Conservation (phyloP, 2,888 invertebrate species). For the Pristionchus arcanus region DNA sequence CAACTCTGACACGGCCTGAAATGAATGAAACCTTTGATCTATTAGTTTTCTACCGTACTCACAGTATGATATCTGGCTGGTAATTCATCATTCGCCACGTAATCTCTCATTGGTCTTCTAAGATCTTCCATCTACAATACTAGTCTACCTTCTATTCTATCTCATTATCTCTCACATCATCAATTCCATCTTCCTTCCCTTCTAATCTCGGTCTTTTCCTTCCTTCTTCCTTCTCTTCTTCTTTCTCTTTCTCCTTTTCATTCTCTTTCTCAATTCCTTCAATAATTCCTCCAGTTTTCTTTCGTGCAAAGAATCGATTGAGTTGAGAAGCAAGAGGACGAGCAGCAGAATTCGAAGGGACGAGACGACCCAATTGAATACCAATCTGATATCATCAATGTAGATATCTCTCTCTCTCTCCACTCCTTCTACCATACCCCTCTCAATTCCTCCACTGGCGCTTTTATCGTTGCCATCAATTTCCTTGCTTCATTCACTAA, state of each 20-base stretch:
- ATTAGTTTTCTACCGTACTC: neutral
- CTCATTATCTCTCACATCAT: neutral
- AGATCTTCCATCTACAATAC: constrained; percentile 37
- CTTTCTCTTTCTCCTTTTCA: neutral
- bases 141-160: neutral
- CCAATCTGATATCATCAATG: constrained; percentile 4
- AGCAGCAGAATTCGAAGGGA: neutral
- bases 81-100: neutral
- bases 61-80: neutral
- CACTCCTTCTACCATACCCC: constrained; percentile 17
- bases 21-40: neutral
- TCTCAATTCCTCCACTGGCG: constrained; percentile 44
- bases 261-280: neutral
- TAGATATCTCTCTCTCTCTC: neutral
- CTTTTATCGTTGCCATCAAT: constrained; percentile 32
- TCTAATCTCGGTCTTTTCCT: neutral
- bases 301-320: constrained; percentile 25
- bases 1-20: neutral
- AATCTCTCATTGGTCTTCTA: constrained; percentile 12
- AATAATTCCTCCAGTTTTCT: constrained; percentile 8
- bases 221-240: neutral
- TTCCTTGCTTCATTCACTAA: constrained; percentile 19
- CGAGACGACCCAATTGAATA: constrained; percentile 42
- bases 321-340: constrained; percentile 37
- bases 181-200: constrained; percentile 1